These are phyloP conservation scores for Orthonychiurus folsomi DNA, from an alignment of 2,888 invertebrate genomes.

Conservation along the genomic window DNA sequence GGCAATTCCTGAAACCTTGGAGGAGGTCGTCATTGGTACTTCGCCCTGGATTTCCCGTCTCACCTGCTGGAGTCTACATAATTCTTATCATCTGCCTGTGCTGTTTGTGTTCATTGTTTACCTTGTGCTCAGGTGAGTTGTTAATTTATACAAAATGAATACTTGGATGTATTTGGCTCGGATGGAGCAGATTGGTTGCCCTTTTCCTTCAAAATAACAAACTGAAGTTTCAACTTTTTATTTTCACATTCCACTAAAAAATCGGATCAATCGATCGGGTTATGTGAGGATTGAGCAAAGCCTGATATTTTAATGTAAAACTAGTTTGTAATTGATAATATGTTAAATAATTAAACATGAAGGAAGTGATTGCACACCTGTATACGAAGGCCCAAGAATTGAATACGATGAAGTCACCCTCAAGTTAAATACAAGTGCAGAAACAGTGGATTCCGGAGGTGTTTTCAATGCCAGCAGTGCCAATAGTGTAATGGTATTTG, in stretches of 20 bases:
- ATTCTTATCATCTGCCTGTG: neutral
- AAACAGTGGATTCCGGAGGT: too few relatives aligned
- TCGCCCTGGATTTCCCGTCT: neutral
- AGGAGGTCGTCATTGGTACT: neutral
- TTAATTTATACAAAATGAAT: neutral
- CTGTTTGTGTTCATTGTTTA: neutral
- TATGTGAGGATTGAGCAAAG: neutral
- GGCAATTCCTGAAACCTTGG: too few relatives aligned
- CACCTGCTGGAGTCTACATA: neutral
- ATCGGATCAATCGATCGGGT: too few relatives aligned
- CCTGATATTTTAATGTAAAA: neutral
- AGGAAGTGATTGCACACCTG: constrained; percentile 5
- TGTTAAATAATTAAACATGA: too few relatives aligned
- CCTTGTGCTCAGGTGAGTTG: neutral
- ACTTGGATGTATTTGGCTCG: too few relatives aligned
- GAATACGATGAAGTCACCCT: neutral
- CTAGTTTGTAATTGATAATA: neutral
- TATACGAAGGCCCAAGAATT: neutral
- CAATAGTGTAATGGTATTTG: neutral
- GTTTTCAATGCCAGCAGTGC: neutral
- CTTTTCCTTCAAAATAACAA: too few relatives aligned
- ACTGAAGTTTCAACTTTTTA: too few relatives aligned
- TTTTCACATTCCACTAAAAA: too few relatives aligned
- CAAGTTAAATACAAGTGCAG: neutral
- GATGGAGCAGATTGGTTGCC: too few relatives aligned